phyloP scores from a whole-genome alignment of 2,113 vertebrate species.

The Apistogramma diplotaenia region DNA sequence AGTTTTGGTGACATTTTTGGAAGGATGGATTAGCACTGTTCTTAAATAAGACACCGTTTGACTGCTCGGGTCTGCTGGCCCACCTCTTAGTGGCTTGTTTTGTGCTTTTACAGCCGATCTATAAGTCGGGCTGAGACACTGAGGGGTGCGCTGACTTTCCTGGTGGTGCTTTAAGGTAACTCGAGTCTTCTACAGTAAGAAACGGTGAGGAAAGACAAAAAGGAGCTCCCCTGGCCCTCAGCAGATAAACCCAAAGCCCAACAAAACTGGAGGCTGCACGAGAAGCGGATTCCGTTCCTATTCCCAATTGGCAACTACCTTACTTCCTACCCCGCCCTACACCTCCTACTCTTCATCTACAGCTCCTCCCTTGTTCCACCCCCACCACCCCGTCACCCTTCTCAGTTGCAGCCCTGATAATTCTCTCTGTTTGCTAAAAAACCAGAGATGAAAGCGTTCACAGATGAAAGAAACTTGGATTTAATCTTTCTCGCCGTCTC shows the following conservation, averaged over 20 bases:
- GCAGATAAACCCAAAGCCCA: constrained; percentile 27
- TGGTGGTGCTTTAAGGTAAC: neutral
- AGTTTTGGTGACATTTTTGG: constrained; percentile 61
- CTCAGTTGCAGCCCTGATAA: constrained; percentile 61
- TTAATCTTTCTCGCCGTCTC: constrained; percentile 85
- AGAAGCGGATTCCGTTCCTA: constrained; percentile 26
- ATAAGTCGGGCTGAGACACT: constrained; percentile 28
- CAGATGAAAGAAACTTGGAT: constrained; percentile 96
- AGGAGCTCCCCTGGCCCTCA: constrained; percentile 1
- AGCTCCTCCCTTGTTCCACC: constrained; percentile 12
- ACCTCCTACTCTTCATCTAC: constrained; percentile 1
- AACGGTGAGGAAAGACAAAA: constrained; percentile 24
- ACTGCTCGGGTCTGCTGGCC: neutral
- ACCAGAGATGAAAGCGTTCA: constrained; percentile 94
- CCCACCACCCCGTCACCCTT: constrained; percentile 18
- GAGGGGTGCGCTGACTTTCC: neutral
- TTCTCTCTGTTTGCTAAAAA: constrained; percentile 63
- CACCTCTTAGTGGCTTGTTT: neutral
- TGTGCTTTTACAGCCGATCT: neutral
- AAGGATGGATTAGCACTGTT: constrained; percentile 51
- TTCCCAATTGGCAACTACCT: constrained; percentile 1
- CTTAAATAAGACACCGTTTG: neutral
- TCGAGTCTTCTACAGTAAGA: constrained; percentile 15
- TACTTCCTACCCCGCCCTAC: neutral
- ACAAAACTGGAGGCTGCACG: neutral